Conservation (phyloP, 2,888 invertebrate genomes). For the Pheosia gnoma region DNA sequence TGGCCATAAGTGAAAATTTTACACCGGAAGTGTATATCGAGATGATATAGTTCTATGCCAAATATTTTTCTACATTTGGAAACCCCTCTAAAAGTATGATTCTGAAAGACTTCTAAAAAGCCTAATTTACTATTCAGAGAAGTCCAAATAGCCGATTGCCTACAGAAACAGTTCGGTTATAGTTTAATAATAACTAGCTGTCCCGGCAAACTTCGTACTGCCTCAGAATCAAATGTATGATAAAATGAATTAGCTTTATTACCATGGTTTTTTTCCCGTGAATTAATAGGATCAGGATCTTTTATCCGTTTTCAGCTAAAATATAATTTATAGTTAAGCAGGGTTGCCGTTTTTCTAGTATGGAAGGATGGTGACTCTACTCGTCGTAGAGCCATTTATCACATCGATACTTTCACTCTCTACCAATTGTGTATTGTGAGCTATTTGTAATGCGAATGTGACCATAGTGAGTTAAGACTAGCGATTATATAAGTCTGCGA, state of each 20-base stretch:
- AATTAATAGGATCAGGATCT: not conserved
- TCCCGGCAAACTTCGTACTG: no score
- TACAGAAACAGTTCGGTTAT: no score
- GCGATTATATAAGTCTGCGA: slow-evolving; percentile 7
- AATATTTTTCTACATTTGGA: no score
- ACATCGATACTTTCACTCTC: slow-evolving; percentile 7
- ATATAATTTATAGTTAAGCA: not conserved
- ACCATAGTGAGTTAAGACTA: not conserved
- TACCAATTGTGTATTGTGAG: slow-evolving; percentile 2
- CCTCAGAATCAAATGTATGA: no score
- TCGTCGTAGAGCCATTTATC: slow-evolving; percentile 3
- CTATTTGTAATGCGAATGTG: not conserved
- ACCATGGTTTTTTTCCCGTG: no score
- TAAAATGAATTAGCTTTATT: no score
- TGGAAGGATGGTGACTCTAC: not conserved
- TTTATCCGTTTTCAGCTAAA: not conserved
- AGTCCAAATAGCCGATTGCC: no score
- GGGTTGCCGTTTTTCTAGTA: not conserved
- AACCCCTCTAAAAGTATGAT: no score
- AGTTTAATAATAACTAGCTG: no score
- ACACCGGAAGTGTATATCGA: not conserved
- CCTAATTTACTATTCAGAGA: no score
- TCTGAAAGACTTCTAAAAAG: no score
- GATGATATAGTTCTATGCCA: no score
- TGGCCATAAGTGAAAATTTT: not conserved